Conservation (phyloP, 2,888 invertebrate genomes). For the Scaptodrosophila latifasciaeformis region DNA sequence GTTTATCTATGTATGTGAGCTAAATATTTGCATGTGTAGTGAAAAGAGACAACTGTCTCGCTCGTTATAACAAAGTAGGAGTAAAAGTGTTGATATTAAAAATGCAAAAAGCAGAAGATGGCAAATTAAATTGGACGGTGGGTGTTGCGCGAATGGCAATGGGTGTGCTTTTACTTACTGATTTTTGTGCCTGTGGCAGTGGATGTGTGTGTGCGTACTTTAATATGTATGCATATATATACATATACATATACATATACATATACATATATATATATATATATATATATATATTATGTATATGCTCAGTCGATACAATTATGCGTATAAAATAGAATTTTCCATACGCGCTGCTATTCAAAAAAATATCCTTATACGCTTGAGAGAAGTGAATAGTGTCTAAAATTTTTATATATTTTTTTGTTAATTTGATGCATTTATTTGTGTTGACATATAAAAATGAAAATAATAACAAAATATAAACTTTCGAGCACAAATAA, state of each 20-base stretch:
- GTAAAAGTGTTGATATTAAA: slow-evolving; percentile 63
- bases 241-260: not conserved
- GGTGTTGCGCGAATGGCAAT: slow-evolving; percentile 32
- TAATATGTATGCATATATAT: not conserved
- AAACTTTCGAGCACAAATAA: too few relatives aligned
- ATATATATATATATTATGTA: not conserved
- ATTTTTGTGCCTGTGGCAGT: slow-evolving; percentile 1
- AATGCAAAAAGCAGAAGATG: slow-evolving; percentile 52
- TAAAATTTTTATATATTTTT: too few relatives aligned
- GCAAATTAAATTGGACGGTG: slow-evolving; percentile 56
- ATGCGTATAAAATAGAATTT: too few relatives aligned
- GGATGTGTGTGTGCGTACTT: not conserved
- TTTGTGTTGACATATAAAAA: too few relatives aligned
- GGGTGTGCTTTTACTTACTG: slow-evolving; percentile 7
- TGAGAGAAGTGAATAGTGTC: too few relatives aligned
- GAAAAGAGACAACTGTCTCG: slow-evolving; percentile 58
- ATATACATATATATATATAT: slow-evolving; percentile 1
- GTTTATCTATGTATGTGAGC: too few relatives aligned
- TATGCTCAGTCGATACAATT: too few relatives aligned
- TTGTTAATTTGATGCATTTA: too few relatives aligned
- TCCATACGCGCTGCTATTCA: too few relatives aligned
- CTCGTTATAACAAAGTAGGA: slow-evolving; percentile 38
- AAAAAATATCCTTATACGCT: too few relatives aligned
- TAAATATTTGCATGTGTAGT: too few relatives aligned
- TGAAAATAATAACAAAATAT: too few relatives aligned